Conservation (phyloP, 2,113 vertebrate genomes). For the Ameiurus melas region DNA sequence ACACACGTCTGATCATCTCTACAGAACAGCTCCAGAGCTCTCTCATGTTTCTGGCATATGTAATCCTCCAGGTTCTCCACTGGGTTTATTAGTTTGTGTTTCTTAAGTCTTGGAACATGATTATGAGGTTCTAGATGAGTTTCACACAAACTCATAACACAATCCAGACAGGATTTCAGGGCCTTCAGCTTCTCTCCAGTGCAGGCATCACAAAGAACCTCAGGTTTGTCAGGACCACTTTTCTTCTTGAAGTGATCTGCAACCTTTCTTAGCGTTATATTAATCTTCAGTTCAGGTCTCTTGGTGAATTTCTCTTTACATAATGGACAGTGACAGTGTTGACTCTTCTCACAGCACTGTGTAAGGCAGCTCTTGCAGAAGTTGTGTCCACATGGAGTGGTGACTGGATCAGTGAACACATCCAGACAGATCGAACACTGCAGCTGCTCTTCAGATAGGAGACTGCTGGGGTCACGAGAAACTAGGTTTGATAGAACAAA, state of each 20-base stretch:
- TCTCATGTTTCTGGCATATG: too few relatives aligned
- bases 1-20: background rate
- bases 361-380: slow-evolving; percentile 20
- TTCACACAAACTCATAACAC: background rate
- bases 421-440: background rate
- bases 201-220: too few relatives aligned
- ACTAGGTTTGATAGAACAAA: too few relatives aligned
- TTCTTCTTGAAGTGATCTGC: background rate
- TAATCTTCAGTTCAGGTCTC: slow-evolving; percentile 5
- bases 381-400: slow-evolving; percentile 18
- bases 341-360: background rate
- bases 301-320: background rate
- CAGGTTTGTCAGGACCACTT: too few relatives aligned
- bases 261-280: background rate
- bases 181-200: too few relatives aligned
- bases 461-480: background rate
- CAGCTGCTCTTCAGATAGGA: background rate
- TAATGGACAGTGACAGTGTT: background rate
- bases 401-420: slow-evolving; percentile 16
- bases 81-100: background rate
- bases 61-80: slow-evolving; percentile 1
- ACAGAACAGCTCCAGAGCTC: too few relatives aligned
- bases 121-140: slow-evolving; percentile 4
- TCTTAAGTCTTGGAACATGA: background rate
- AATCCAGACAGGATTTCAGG: too few relatives aligned